Evolutionary conservation across 2,888 invertebrate genomes (phyloP), one percentile per base, ranked within the genome.

Genomic region (Euzophera pinguis): DNA sequence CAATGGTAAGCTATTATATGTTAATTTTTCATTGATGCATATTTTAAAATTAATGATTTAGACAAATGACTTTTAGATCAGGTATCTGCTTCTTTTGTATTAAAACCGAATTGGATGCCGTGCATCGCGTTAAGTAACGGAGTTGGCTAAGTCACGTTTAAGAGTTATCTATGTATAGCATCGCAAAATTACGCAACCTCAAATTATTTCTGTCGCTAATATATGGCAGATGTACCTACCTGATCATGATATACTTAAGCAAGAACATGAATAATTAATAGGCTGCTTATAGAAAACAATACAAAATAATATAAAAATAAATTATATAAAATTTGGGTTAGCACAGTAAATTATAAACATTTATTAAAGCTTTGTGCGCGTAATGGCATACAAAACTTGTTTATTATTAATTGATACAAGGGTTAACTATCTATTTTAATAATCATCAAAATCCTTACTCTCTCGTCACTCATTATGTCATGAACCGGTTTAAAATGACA

Each of bases 61-160:
- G 65, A 65, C 71, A 76, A 81, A 80, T 76, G 79, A 75, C 68
- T 50, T 82, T 78, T 75, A 73, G 76, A 78, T 76, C 71, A 67
- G 64, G 64, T 77, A 75, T 79, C 75, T 75, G 73, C 74, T 78
- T 84, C 84, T 81, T 84, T 74, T 75, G 73, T 77, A 60, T 70
- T 69, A 70, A 71, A 69, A 63, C 63, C 62, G 59, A 63, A 66
- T 75, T 75, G 71, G 71, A 70, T 75, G 75, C 74, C 73, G 71
- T 69, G 71, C 70, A 71, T 75, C 71, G 69, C 71, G 67, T 81
- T 81, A 78, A 75, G 78, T 76, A 81, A 84, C 74, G 63, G 67
- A 74, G 74, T 84, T 80, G 76, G 76, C 74, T 74, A 78, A 82
- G 82, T 86, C 86, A 87, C 85, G 87, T 75, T 81, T 71, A 70